phyloP scores from a whole-genome alignment of 2,113 vertebrate genomes.

The Tenebrosternarchus preto region DNA sequence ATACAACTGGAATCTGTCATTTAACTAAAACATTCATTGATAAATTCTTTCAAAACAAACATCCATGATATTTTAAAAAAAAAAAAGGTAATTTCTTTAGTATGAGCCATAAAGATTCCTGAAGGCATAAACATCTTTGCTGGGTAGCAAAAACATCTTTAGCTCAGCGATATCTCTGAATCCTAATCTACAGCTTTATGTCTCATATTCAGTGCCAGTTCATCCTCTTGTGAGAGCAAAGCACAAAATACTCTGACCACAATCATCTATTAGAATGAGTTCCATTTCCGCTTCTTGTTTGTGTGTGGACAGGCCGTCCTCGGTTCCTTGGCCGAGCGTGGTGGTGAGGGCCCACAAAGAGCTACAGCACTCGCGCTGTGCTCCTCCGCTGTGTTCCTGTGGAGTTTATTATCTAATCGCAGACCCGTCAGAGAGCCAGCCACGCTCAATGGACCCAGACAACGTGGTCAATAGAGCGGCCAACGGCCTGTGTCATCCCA shows the following conservation, averaged over 20 bases:
- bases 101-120: slow-evolving; percentile 39
- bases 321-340: slow-evolving; percentile 37
- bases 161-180: slow-evolving; percentile 58
- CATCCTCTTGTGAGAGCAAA: slow-evolving; percentile 31
- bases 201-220: slow-evolving; percentile 29
- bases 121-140: slow-evolving; percentile 64
- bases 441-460: slow-evolving; percentile 74
- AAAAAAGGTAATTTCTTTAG: slow-evolving; percentile 32
- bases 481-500: slow-evolving; percentile 79
- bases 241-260: slow-evolving; percentile 17
- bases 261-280: slow-evolving; percentile 29
- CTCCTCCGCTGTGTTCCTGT: slow-evolving; percentile 51
- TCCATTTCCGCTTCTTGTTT: slow-evolving; percentile 48
- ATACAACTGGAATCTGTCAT: slow-evolving; percentile 45
- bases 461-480: slow-evolving; percentile 77
- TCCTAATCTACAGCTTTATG: slow-evolving; percentile 30
- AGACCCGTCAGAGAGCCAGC: slow-evolving; percentile 65
- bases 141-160: slow-evolving; percentile 48
- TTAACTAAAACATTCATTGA: slow-evolving; percentile 57
- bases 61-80: slow-evolving; percentile 44
- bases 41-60: slow-evolving; percentile 62
- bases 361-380: slow-evolving; percentile 25
- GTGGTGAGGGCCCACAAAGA: slow-evolving; percentile 12
- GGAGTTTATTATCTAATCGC: slow-evolving; percentile 74
- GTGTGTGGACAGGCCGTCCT: slow-evolving; percentile 48